Percentiles rank a stretch among this genome's conserved stretches.
Conservation (phyloP, 2,888 invertebrate species). For the Andrena chrysosceles region DNA sequence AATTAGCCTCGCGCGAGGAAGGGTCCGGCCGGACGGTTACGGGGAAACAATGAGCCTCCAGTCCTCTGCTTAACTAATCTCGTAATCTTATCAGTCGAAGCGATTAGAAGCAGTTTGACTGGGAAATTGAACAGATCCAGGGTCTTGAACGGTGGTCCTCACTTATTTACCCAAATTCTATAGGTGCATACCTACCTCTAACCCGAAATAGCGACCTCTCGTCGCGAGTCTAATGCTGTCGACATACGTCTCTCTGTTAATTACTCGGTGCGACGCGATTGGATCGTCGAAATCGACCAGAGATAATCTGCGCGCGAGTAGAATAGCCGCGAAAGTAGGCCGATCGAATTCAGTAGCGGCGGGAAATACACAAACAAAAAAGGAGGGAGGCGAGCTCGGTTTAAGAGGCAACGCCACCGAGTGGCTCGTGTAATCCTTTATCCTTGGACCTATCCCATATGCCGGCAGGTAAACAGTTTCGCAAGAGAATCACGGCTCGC, state of each 20-base stretch:
- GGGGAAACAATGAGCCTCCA: neutral
- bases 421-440: conserved; percentile 76
- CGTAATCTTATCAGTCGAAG: neutral
- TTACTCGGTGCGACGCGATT: neutral
- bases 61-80: neutral
- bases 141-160: neutral
- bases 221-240: no score
- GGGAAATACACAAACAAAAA: conserved; percentile 55
- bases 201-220: no score
- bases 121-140: neutral
- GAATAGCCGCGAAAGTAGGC: conserved; percentile 55
- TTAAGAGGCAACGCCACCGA: conserved; percentile 33
- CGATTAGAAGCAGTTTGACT: neutral
- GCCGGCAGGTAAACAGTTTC: conserved; percentile 81
- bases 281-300: conserved; percentile 4
- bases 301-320: conserved; percentile 22
- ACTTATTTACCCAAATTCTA: no score
- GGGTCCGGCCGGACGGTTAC: conserved; percentile 18
- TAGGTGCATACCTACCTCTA: no score
- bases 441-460: conserved; percentile 81
- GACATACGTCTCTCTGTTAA: neutral
- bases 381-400: conserved; percentile 33
- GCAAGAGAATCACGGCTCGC: conserved; percentile 78
- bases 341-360: conserved; percentile 56
- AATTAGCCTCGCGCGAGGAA: conserved; percentile 26